Evolutionary conservation across 2,113 vertebrate genomes (phyloP), one percentile per base, ranked within the genome.

Genomic region (Isichthys henryi): DNA sequence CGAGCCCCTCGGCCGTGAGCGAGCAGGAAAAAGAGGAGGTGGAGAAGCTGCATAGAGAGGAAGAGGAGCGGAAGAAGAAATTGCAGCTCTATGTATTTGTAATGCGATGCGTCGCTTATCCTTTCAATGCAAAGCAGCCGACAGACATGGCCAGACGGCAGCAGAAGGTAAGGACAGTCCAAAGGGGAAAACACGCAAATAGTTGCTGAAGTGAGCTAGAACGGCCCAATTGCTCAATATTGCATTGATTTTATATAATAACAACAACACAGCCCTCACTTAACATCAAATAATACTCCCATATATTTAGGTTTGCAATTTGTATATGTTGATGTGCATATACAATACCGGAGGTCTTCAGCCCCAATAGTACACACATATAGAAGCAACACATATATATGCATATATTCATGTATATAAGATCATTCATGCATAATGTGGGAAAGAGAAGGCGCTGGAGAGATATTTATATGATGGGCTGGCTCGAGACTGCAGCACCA

Each of bases 31-130:
- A 98, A 90, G 98, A 99, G 90, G 98, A 99, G 92, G 94, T 97
- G 94, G 98, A 98, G 95, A 96, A 97, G 94, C 92, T 99, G 96
- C 98, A 98, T 94, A 96, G 96, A 91, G 98, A 99, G 92, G 98
- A 99, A 88, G 98, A 99, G 85, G 98, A 99, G 90, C 96, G 98
- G 91, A 99, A 99, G 92, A 98, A 96, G 97, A 97, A 97, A 94
- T 96, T 99, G 95, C 98, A 99, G 96, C 94, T 99, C 80, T 99
- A 99, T 90, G 98, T 99, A 92, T 99, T 99, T 95, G 98, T 99
- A 91, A 98, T 98, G 98, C 96, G 98, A 92, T 98, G 97, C 96
- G 92, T 99, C 94, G 98, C 98, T 87, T 97, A 99, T 92, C 98
- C 98, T 62, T 99, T 99, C 96, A 99, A 99, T 88, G 98, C 98